phyloP scores from a whole-genome alignment of 2,797 vertebrate species.

The Vultur gryphus region DNA sequence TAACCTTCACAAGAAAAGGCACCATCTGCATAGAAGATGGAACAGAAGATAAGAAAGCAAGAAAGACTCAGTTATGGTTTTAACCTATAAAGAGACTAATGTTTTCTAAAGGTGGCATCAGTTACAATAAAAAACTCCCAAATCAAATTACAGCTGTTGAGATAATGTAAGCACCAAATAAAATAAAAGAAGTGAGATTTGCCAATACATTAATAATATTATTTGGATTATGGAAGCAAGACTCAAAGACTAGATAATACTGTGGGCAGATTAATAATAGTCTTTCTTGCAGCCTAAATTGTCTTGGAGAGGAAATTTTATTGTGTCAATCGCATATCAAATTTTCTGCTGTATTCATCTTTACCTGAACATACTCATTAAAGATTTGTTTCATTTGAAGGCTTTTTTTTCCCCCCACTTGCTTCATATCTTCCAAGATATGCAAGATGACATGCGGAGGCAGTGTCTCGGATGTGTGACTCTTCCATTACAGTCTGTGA shows the following conservation, averaged over 20 bases:
- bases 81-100: neutral
- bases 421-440: neutral
- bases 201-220: neutral
- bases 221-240: neutral
- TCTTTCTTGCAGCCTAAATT: neutral
- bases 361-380: neutral
- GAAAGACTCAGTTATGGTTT: neutral
- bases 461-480: neutral
- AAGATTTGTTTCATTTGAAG: neutral
- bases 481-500: neutral
- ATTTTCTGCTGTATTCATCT: neutral
- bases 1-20: neutral
- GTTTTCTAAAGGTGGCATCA: neutral
- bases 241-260: neutral
- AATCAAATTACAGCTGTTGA: neutral
- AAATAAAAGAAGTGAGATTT: neutral
- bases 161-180: neutral
- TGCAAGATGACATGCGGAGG: neutral
- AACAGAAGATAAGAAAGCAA: neutral
- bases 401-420: rapidly evolving
- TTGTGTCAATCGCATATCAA: neutral
- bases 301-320: neutral
- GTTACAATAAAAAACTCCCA: neutral
- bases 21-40: neutral
- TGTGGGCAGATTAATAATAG: neutral